phyloP scores from a whole-genome alignment of 2,113 vertebrate genomes.

The Theristicus caerulescens region DNA sequence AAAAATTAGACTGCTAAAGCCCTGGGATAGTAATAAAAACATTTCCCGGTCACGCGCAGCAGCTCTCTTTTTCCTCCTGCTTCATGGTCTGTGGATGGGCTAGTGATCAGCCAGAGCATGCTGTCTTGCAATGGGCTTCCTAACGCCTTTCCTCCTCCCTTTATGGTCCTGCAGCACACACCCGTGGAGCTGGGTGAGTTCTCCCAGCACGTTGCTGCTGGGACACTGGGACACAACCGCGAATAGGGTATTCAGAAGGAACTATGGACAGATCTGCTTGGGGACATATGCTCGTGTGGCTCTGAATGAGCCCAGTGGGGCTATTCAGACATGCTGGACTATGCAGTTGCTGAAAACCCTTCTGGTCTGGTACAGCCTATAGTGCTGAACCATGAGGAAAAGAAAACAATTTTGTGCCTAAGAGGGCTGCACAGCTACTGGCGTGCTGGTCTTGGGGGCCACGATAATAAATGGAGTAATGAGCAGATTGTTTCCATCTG shows the following conservation, averaged over 20 bases:
- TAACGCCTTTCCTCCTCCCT: not conserved
- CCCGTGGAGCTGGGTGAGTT: not conserved
- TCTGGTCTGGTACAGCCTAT: not conserved
- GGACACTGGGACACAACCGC: accelerated
- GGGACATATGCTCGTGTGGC: accelerated
- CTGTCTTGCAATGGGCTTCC: not conserved
- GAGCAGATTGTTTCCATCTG: not conserved
- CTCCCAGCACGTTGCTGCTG: not conserved
- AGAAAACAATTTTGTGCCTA: not conserved
- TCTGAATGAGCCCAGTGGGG: not conserved
- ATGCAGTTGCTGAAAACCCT: not conserved
- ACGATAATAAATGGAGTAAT: accelerated
- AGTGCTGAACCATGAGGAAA: not conserved
- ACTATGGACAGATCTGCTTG: not conserved
- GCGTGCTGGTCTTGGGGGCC: not conserved
- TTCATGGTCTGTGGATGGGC: not conserved
- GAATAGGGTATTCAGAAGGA: accelerated
- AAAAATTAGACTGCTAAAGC: not conserved
- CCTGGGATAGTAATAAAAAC: not conserved
- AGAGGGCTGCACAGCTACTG: not conserved
- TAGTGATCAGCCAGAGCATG: not conserved
- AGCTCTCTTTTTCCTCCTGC: not conserved
- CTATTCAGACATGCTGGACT: not conserved
- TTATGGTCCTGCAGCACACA: not conserved
- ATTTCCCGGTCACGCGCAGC: accelerated